Conservation (phyloP, 2,113 vertebrate species). For the Uropsilus gracilis region DNA sequence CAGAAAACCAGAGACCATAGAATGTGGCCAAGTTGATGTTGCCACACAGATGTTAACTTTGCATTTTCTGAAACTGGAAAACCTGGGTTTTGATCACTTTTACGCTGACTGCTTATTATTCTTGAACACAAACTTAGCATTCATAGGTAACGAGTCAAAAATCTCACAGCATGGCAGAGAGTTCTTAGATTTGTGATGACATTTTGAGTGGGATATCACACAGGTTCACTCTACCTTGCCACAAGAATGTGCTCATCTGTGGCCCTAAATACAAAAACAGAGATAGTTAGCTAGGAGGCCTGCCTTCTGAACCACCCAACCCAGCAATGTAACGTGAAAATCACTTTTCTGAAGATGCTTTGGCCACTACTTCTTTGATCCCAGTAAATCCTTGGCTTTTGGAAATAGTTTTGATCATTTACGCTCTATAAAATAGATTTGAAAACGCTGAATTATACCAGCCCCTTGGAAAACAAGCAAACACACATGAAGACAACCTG, state of each 20-base stretch:
- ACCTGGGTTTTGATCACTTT: neutral
- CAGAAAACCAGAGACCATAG: neutral
- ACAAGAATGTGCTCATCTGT: conserved; percentile 60
- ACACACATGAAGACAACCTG: neutral
- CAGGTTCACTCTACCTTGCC: conserved; percentile 57
- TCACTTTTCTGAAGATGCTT: neutral
- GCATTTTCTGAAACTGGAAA: neutral
- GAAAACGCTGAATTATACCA: neutral
- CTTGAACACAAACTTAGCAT: neutral
- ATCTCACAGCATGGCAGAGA: conserved; percentile 25
- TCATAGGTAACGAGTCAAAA: conserved; percentile 5
- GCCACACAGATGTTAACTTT: neutral
- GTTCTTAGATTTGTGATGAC: neutral
- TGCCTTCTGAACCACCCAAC: neutral
- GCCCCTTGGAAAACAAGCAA: neutral
- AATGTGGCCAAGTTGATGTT: neutral
- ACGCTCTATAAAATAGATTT: neutral
- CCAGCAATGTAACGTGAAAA: neutral
- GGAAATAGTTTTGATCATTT: conserved; percentile 14
- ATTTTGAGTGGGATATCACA: conserved; percentile 21
- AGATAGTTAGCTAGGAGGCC: conserved; percentile 31
- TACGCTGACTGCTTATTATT: neutral
- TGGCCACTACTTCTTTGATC: neutral
- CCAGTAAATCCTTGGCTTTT: neutral
- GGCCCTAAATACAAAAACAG: conserved; percentile 63